Evolutionary conservation across 2,888 invertebrate species (phyloP), one percentile per base, ranked within the genome.

Genomic region (Glomeris marginata): DNA sequence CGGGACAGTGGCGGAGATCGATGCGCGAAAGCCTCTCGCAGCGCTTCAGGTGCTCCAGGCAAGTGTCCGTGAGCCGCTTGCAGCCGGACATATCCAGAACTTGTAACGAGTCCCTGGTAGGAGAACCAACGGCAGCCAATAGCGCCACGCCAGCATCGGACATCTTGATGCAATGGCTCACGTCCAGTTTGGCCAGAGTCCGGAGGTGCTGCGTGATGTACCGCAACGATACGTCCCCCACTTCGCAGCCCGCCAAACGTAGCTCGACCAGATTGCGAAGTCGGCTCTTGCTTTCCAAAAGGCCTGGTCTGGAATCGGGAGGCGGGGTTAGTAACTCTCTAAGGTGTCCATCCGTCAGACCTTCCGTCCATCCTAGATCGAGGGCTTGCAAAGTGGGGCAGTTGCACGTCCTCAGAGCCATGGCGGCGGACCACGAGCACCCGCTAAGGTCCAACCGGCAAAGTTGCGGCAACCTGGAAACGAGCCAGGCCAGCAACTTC

Each of bases 111-210:
- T 69, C 72, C 10, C 74, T 66, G 2, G 75, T 72, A 15, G 68
- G 63, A n/a, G 79, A 78, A 53, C 81, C 78, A 33, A 78, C 75
- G 53, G 84, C 81, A 47, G 82, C 81, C 41, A 90, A 72, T 67
- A 87, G 86, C 22, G 87, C 86, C 45, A 91, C 82, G 43, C 90
- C 90, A 11, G 87, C 85, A 66, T 92, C 90, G 0, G 88, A 86
- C 38, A 92, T 76, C 21, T 87, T 76, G 51, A 84, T 81, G 67
- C 92, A 92, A 50, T 85, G 84, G 55, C 55, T 86, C 77, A 92
- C 73, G 69, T 88, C 85, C 58, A 92, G 69, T 57, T 78, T 77
- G 50, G 76, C 74, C 48, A 92, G 71, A 11, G 52, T 48, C 11
- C 57, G 60, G 48, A 69, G 52, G 54, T 66, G 61, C 42, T 62